These are phyloP conservation scores for Bombus pyrosoma DNA, from an alignment of 1,140 invertebrate species.

Conservation along the genomic window DNA sequence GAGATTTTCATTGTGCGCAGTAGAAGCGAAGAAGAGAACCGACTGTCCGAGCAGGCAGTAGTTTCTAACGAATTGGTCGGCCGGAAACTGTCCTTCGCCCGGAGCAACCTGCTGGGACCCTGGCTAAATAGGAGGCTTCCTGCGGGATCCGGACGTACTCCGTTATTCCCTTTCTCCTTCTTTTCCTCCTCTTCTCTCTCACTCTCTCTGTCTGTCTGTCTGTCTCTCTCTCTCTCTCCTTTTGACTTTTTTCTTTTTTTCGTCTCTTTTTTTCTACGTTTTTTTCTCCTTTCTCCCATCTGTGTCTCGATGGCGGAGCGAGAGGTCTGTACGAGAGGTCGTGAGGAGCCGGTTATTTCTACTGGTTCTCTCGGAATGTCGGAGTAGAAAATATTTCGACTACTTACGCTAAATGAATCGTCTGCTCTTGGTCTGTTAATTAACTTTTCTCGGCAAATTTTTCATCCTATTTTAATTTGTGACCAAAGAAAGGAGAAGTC, in stretches of 20 bases:
- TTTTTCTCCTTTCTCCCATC: neutral
- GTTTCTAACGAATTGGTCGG: conserved; percentile 73
- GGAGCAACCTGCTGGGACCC: conserved; percentile 51
- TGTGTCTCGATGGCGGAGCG: neutral
- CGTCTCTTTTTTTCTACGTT: neutral
- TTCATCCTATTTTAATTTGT: neutral
- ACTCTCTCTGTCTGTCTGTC: neutral
- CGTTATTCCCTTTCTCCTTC: conserved; percentile 28
- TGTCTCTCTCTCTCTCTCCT: too few species aligned
- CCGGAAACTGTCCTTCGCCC: conserved; percentile 59
- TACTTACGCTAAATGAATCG: neutral
- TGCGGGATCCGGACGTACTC: conserved; percentile 27
- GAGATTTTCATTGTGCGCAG: conserved; percentile 69
- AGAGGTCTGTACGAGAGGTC: neutral
- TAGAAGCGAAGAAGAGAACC: conserved; percentile 44
- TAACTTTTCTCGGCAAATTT: neutral
- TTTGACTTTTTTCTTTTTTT: neutral
- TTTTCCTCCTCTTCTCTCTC: neutral
- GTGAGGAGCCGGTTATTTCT: neutral
- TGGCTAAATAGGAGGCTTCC: conserved; percentile 53
- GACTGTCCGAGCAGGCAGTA: conserved; percentile 51
- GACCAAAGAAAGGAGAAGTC: accelerated
- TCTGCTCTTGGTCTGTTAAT: neutral
- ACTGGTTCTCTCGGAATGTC: neutral
- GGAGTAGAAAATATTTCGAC: conserved; percentile 6